Evolutionary conservation across 92 coral and sea anemone species (phyloP), one percentile per base, ranked within the genome.

Genomic region (Pocillopora meandrina): DNA sequence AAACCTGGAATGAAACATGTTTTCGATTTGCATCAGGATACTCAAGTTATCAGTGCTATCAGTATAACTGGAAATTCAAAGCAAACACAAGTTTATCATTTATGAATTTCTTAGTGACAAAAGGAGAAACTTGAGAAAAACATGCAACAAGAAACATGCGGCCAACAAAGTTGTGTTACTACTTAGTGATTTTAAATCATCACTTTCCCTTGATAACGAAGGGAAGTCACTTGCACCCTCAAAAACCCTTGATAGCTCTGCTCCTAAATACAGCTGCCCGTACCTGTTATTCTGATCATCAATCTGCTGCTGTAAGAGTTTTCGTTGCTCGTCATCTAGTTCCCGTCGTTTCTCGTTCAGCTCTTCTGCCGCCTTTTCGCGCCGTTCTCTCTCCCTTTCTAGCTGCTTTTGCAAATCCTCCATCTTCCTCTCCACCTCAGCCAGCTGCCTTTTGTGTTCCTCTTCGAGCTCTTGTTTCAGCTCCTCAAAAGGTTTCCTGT

Each of bases 311-410:
- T 83, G 86, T 17, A 83, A 35, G 52, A 83, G 74, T 33, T 62
- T 83, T 73, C 72, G 73, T 64, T 83, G 86, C 0, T 83, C 86
- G n/a, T 73, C 86, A 19, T 74, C 78, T 0, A 83, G 56, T 31
- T 83, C 86, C 13, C 80, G 59, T 36, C 73, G 72, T 36, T 83
- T 83, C 55, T 83, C 64, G 63, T 80, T 88, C 79, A 84, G 80
- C 14, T 89, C 90, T 35, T 88, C 93, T 66, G 87, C 90, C 17
- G 89, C 78, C 90, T 63, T 87, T 34, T 85, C 82, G 36, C 94
- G 95, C 56, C 85, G 91, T 35, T 87, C 93, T 57, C 92, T 90
- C 84, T 94, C 92, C 64, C 89, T 93, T 19, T 97, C 97, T 34
- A 90, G 87, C 74, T 85, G 89, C 61, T 82, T 70, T 49, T 91